Base-by-base conservation (phyloP, 2,888 invertebrate species). In the Girardia tigrina region DNA sequence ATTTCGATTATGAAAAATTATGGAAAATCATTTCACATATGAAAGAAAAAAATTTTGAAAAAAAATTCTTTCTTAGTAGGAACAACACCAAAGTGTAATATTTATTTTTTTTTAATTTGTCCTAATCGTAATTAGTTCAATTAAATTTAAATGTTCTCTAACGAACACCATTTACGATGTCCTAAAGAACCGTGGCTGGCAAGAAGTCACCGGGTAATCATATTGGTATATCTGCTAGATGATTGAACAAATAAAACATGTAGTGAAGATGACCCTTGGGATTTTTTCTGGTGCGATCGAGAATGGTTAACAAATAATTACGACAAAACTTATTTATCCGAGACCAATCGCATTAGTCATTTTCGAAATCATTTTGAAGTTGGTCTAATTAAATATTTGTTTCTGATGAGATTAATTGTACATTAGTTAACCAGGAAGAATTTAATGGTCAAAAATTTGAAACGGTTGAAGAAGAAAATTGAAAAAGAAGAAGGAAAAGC, bases 321-420 rank as follows among this genome's bases (percentile, higher is more conserved):
- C 26, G 73, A 73, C 36, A 75, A 75, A 27, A 75, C 75, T 8
- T 75, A 42, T 42, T 75, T 75, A 27, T 28, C 75, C 20, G 86
- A 85, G 78, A 84, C 84, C 74, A 87, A 88, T 80, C 84, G 84
- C 76, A 85, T 88, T n/a, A 86, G 87, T 20, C 88, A 88, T 80
- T 88, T 88, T 79, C 83, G 87, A 29, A 88, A 88, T 79, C 87
- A 88, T 80, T 87, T 87, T 80, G 88, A 84, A 81, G 83, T 83
- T n/a, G n/a, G n/a, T n/a, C n/a, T n/a, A n/a, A n/a, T n/a, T n/a
- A n/a, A n/a, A n/a, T n/a, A n/a, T n/a, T n/a, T n/a, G n/a, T n/a
- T n/a, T n/a, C n/a, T n/a, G n/a, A n/a, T n/a, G n/a, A n/a, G n/a
- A n/a, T n/a, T n/a, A n/a, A n/a, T n/a, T n/a, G n/a, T n/a, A n/a